Evolutionary conservation across 2,797 vertebrate genomes (phyloP).

Genomic region (Rhodeus uyekii): DNA sequence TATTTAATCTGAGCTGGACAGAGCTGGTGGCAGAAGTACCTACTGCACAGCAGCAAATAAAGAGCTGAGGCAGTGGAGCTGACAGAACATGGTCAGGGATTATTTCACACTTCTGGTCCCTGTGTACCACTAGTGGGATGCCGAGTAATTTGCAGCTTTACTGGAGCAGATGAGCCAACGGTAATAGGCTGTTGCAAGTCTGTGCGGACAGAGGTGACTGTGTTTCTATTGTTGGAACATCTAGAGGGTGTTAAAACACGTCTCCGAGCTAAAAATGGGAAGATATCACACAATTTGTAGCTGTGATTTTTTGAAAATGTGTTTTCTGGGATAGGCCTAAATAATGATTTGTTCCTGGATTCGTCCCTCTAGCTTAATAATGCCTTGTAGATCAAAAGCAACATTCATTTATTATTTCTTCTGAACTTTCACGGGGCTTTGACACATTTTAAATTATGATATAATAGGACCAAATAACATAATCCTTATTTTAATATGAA

Average conservation of each 20-base stretch:
- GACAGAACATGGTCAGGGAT: constrained; percentile 63
- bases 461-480: not conserved
- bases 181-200: constrained; percentile 51
- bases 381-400: constrained; percentile 25
- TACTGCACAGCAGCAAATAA: not conserved
- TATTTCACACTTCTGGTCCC: constrained; percentile 71
- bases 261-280: constrained; percentile 72
- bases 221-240: constrained; percentile 65
- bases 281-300: constrained; percentile 72
- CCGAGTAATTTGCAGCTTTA: constrained; percentile 75
- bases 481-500: not conserved
- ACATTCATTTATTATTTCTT: not conserved
- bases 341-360: constrained; percentile 64
- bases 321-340: constrained; percentile 63
- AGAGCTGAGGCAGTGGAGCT: constrained; percentile 33
- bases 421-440: not conserved
- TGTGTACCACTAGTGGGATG: constrained; percentile 58
- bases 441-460: not conserved
- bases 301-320: constrained; percentile 72
- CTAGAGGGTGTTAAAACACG: constrained; percentile 73
- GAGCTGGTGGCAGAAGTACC: not conserved
- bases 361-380: constrained; percentile 38
- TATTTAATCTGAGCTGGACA: constrained; percentile 13
- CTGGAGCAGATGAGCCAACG: constrained; percentile 72
- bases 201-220: constrained; percentile 39